Evolutionary conservation across 2,113 vertebrate genomes (phyloP).

Genomic region (Trematocara variabile): DNA sequence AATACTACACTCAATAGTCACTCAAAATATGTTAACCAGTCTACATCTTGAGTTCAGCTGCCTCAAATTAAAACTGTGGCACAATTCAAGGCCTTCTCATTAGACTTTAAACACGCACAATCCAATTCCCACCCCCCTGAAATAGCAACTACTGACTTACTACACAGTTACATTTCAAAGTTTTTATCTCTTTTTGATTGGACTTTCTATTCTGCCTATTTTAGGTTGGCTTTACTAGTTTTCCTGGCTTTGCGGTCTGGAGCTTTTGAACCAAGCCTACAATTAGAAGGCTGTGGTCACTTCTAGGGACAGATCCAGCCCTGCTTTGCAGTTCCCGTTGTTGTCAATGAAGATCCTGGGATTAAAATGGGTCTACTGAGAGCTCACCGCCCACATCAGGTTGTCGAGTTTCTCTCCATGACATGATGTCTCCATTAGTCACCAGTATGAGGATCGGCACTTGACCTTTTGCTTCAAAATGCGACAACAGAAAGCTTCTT

Average conservation of each 20-base stretch:
- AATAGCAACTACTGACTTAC: constrained; percentile 9
- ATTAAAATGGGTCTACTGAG: constrained; percentile 10
- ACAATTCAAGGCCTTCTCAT: constrained; percentile 51
- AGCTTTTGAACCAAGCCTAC: neutral
- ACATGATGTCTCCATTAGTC: constrained; percentile 49
- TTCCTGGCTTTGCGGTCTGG: constrained; percentile 12
- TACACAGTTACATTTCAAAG: neutral
- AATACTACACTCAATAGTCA: neutral
- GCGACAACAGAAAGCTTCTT: constrained; percentile 31
- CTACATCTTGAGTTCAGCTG: constrained; percentile 40
- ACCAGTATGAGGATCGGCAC: constrained; percentile 12
- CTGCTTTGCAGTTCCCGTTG: neutral
- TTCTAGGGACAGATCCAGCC: neutral
- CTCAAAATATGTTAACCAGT: constrained; percentile 1
- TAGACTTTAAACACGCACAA: constrained; percentile 40
- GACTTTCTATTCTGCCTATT: constrained; percentile 28
- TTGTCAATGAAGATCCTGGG: constrained; percentile 1
- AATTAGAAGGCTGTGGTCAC: constrained; percentile 11
- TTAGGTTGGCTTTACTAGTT: constrained; percentile 1
- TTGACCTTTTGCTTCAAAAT: constrained; percentile 49
- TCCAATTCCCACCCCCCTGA: neutral
- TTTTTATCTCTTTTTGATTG: constrained; percentile 20
- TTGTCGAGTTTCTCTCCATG: neutral
- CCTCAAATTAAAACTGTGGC: constrained; percentile 39
- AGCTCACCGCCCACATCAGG: constrained; percentile 8